Percentiles rank a stretch among this genome's conserved stretches.
Evolutionary conservation across 2,797 vertebrate genomes (phyloP).

Genomic region (Phrynocephalus vlangalii): DNA sequence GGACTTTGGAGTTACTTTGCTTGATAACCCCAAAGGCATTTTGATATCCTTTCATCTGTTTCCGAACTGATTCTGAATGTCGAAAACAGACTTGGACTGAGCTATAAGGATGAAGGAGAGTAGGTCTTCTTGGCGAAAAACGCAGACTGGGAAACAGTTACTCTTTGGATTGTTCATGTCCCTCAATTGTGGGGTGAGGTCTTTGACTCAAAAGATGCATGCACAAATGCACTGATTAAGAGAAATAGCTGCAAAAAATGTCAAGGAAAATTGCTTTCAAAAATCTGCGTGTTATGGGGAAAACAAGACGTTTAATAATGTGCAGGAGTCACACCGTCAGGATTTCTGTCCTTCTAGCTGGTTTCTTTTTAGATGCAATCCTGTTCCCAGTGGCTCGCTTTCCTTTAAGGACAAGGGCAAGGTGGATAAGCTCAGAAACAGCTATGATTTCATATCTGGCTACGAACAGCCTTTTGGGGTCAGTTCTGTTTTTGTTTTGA

Average conservation of each 20-base stretch:
- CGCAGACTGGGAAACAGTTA: background rate
- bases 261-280: background rate
- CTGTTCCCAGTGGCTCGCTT: background rate
- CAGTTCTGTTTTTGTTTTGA: background rate
- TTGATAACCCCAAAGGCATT: background rate
- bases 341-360: background rate
- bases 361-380: background rate
- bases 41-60: background rate
- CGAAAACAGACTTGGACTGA: background rate
- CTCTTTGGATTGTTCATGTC: background rate
- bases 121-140: background rate
- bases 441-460: constrained; percentile 35
- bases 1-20: no score
- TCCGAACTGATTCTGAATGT: no score
- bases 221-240: background rate
- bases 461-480: constrained; percentile 22
- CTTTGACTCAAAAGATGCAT: background rate
- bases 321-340: background rate
- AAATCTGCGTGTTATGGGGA: background rate
- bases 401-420: constrained; percentile 39
- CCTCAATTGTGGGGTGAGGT: background rate
- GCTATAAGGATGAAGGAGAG: background rate
- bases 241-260: background rate
- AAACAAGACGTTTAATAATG: background rate
- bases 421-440: constrained; percentile 14